Evolutionary conservation across 2,113 vertebrate species (phyloP).

Genomic region (Anhinga rufa): DNA sequence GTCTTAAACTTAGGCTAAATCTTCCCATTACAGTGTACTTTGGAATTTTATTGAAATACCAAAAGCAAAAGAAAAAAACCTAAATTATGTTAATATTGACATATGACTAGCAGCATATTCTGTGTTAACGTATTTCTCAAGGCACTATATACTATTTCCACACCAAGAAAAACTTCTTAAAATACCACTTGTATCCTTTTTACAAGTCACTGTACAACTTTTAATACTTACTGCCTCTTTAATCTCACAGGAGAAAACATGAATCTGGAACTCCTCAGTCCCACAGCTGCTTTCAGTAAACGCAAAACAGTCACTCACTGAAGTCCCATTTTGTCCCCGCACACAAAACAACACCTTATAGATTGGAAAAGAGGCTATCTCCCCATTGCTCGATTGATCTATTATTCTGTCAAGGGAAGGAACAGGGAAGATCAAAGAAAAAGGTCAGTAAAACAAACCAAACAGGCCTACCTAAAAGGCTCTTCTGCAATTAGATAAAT

Average conservation of each 20-base stretch:
- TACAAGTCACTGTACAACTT: neutral
- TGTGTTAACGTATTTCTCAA: neutral
- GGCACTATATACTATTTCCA: neutral
- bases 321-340: constrained; percentile 86
- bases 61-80: neutral
- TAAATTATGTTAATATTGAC: neutral
- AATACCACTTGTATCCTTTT: neutral
- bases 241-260: constrained; percentile 97
- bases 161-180: neutral
- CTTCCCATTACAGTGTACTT: neutral
- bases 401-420: constrained; percentile 78
- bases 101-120: neutral
- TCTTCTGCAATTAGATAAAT: neutral
- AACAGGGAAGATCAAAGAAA: neutral
- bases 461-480: neutral
- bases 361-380: constrained; percentile 93
- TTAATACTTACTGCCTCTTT: constrained; percentile 92
- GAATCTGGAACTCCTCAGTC: constrained; percentile 96
- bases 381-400: constrained; percentile 80
- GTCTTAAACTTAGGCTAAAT: neutral
- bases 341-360: constrained; percentile 96
- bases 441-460: neutral
- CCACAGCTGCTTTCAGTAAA: constrained; percentile 96
- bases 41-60: neutral
- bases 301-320: constrained; percentile 91